Conservation (phyloP, 2,113 vertebrate genomes). For the Benitochromis conjunctus region DNA sequence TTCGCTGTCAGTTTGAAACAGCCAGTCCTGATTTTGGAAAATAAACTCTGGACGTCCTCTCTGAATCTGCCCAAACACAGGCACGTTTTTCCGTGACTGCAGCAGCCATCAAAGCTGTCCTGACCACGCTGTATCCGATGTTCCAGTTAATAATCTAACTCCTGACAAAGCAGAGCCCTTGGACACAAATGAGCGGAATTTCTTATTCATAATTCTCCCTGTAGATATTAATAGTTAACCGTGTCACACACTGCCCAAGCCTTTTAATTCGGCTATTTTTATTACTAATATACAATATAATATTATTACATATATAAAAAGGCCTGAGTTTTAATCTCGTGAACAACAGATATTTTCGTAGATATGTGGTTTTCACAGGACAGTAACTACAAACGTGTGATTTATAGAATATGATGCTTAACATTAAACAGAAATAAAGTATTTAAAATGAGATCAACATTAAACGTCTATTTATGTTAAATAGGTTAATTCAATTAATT, state of each 20-base stretch:
- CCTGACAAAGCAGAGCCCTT: not conserved
- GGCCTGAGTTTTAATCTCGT: not conserved
- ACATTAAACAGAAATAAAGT: not conserved
- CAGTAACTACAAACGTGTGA: not conserved
- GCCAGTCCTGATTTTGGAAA: not conserved
- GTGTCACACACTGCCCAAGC: not conserved
- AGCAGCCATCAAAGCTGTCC: not conserved
- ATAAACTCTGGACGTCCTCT: not conserved
- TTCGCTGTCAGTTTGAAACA: not conserved
- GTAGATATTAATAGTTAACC: not conserved
- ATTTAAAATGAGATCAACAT: not conserved
- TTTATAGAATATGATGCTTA: not conserved
- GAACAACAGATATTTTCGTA: not conserved
- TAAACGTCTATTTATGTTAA: not conserved
- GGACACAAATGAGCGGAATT: not conserved
- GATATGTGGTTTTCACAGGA: not conserved
- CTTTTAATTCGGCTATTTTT: not conserved
- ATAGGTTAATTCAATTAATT: not conserved
- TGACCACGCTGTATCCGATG: not conserved
- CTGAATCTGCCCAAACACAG: not conserved
- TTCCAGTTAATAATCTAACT: not conserved
- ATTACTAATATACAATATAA: not conserved
- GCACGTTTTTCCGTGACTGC: not conserved
- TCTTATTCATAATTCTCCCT: not conserved
- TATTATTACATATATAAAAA: not conserved